Base-by-base conservation (phyloP, 2,797 vertebrate genomes). In the Cichlasoma orientale region DNA sequence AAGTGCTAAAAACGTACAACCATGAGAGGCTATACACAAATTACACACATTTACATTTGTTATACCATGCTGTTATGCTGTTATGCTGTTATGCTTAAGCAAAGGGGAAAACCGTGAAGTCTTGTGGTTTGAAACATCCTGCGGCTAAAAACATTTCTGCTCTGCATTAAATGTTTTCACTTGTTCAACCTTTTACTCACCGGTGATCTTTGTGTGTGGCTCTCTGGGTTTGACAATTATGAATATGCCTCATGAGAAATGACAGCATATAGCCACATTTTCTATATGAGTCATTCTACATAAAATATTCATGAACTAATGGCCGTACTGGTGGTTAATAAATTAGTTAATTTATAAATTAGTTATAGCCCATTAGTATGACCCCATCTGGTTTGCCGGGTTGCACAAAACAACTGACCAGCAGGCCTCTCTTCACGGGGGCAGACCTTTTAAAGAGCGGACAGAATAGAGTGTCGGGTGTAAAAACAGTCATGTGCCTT, bases 41-140 rank as follows among this genome's bases (percentile, higher is more conserved):
- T 68, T n/a, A 68, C 57, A 16, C 3, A 7, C 3, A 73, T 25
- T 27, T 47, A 56, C 11, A 25, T 54, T 38, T 66, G 36, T 57
- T 25, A 77, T 19, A 63, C 6, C 11, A 18, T 47, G 77, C 54
- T 73, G 56, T 63, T 36, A 31, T 68, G 57, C 18, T n/a, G n/a
- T n/a, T 27, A 27, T 27, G 3, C 2, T 41, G 31, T 33, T 33
- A 33, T 33, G 31, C 31, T 41, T n/a, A n/a, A 36, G 21, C 21
- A 38, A 61, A 33, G 69, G 47, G 71, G 52, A 72, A 76, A 36
- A 33, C 50, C 57, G 52, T 14, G 31, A 83, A 21, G 27, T 83
- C 9, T 56, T 70, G 74, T 69, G 63, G 56, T 77, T 16, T 54
- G 29, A 68, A 82, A 82, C 76, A 80, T 52, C 44, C 21, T 73